Percentiles rank a stretch among this genome's conserved stretches.
These are phyloP conservation scores for Carcharodon carcharias DNA, from an alignment of 2,797 vertebrate genomes.

Conservation along the genomic window DNA sequence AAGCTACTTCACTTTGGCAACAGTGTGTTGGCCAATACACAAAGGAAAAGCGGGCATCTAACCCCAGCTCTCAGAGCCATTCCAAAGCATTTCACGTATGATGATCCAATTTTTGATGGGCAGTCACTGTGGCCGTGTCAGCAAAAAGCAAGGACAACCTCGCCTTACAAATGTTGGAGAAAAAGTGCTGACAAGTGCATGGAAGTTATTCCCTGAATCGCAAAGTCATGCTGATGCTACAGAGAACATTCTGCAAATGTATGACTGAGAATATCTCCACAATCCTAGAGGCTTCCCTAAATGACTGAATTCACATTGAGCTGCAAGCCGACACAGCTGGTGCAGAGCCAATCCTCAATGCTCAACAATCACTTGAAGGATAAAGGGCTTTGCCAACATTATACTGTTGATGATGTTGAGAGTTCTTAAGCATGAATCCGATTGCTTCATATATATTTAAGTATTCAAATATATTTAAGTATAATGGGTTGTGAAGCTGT, in stretches of 20 bases:
- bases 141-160: not conserved
- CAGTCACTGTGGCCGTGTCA: not conserved
- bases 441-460: not conserved
- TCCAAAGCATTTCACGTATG: not conserved
- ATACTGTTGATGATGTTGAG: not conserved
- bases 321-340: not conserved
- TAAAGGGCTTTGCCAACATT: not conserved
- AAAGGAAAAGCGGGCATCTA: not conserved
- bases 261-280: not conserved
- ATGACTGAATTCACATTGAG: not conserved
- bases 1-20: not conserved
- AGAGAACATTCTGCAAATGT: not conserved
- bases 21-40: not conserved
- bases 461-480: not conserved
- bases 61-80: not conserved
- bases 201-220: not conserved
- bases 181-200: not conserved
- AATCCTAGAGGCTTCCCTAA: not conserved
- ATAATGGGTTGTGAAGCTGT: not conserved
- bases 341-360: not conserved
- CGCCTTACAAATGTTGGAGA: not conserved
- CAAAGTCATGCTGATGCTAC: not conserved
- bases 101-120: not conserved
- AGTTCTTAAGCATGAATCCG: not conserved
- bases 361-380: not conserved